Percentiles rank a stretch among this genome's conserved stretches.
phyloP scores from a whole-genome alignment of 2,888 invertebrate species.

The Theodoxus fluviatilis region DNA sequence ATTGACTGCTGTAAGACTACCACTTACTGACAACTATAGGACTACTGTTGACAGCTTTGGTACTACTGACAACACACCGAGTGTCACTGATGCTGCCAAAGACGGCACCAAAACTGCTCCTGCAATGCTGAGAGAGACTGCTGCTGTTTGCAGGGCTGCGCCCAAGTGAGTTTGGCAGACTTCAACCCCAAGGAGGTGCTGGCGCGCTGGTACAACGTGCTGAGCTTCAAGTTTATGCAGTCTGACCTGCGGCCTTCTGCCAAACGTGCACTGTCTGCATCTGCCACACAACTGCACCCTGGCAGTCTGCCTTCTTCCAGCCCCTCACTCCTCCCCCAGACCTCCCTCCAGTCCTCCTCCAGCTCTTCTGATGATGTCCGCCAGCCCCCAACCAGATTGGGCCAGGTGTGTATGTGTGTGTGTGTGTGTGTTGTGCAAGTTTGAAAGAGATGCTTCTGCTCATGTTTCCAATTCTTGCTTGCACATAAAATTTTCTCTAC shows the following conservation, averaged over 20 bases:
- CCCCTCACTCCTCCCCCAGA: constrained; percentile 10
- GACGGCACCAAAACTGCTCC: too few species aligned
- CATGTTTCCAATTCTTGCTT: neutral
- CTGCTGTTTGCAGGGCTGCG: constrained; percentile 78
- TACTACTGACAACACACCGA: too few species aligned
- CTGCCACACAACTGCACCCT: too few species aligned
- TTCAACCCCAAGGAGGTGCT: constrained; percentile 84
- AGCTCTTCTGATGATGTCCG: constrained; percentile 7
- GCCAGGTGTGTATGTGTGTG: too few species aligned
- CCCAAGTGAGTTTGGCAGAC: constrained; percentile 94
- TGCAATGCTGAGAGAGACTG: too few species aligned
- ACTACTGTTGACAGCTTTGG: too few species aligned
- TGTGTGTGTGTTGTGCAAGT: neutral
- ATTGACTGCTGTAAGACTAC: too few species aligned
- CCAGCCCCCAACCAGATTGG: neutral
- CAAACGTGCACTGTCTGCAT: too few species aligned
- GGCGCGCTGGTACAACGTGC: constrained; percentile 93
- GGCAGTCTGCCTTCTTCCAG: constrained; percentile 24
- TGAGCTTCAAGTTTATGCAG: constrained; percentile 82
- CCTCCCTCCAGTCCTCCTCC: constrained; percentile 13
- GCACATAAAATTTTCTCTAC: neutral
- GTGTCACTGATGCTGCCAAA: too few species aligned
- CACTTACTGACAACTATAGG: too few species aligned
- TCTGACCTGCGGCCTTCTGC: constrained; percentile 52
- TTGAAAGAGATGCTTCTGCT: neutral